A percentile compares a stretch with the other conserved stretches of the same genome.
Conservation (phyloP, 2,113 vertebrate genomes). For the Rana temporaria region DNA sequence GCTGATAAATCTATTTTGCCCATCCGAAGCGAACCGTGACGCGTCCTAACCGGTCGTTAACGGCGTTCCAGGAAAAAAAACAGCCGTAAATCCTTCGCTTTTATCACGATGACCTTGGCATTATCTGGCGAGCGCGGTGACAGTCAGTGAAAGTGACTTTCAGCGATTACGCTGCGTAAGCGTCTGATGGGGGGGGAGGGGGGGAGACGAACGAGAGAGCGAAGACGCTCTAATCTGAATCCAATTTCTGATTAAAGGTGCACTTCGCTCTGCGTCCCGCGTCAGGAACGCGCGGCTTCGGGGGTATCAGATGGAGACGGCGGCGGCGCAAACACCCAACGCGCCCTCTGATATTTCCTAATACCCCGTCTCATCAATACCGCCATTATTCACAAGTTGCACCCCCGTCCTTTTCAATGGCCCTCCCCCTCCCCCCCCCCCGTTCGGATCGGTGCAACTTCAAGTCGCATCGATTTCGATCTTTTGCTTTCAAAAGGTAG, state of each 20-base stretch:
- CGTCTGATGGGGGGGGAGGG: slow-evolving; percentile 46
- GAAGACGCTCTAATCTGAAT: background rate
- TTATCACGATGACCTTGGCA: slow-evolving; percentile 39
- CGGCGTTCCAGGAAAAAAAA: background rate
- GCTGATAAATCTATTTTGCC: no score
- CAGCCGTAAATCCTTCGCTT: background rate
- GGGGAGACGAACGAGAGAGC: slow-evolving; percentile 28
- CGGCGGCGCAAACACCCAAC: no score
- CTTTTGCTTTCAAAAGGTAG: no score
- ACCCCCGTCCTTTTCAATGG: no score
- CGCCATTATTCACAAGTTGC: no score
- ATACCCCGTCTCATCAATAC: no score
- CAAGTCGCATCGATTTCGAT: no score
- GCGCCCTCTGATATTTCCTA: no score
- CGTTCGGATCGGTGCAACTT: no score
- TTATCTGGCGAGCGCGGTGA: slow-evolving; percentile 15
- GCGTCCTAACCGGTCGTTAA: background rate
- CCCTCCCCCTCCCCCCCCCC: no score
- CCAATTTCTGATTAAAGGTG: slow-evolving; percentile 22
- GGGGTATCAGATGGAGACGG: no score
- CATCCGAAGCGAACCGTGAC: no score
- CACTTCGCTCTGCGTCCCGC: background rate
- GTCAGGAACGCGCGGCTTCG: background rate
- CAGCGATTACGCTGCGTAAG: slow-evolving; percentile 43
- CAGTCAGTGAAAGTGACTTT: slow-evolving; percentile 43